These are phyloP conservation scores for Sebastes wilsoni DNA, from an alignment of 2,797 vertebrate species.

Conservation along the genomic window DNA sequence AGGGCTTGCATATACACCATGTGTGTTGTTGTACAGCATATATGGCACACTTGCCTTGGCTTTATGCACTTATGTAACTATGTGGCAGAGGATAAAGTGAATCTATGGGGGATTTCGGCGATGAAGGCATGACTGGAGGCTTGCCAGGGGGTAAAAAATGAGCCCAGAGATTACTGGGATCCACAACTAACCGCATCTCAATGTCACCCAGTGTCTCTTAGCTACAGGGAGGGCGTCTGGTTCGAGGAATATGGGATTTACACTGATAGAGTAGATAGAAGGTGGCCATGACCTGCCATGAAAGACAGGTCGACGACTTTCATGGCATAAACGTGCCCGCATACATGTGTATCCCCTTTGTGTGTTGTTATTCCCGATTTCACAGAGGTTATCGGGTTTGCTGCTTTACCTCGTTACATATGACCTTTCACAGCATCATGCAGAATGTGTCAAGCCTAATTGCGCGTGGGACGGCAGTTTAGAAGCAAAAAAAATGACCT, in stretches of 20 bases:
- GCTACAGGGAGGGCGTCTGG: conserved; percentile 14
- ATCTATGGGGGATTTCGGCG: conserved; percentile 42
- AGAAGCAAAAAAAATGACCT: conserved; percentile 35
- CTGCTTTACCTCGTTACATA: conserved; percentile 1
- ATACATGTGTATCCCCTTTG: not conserved
- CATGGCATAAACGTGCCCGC: not conserved
- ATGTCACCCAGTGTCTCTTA: conserved; percentile 38
- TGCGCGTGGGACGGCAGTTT: conserved; percentile 32
- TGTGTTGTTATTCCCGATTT: conserved; percentile 7
- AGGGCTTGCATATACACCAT: not conserved
- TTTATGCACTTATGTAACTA: conserved; percentile 38
- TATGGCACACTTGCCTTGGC: not conserved
- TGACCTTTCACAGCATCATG: conserved; percentile 37
- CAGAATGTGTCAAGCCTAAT: conserved; percentile 58
- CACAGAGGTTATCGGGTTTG: conserved; percentile 28
- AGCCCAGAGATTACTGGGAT: conserved; percentile 46
- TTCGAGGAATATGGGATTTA: conserved; percentile 53
- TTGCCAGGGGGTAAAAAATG: conserved; percentile 22
- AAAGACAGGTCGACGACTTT: conserved; percentile 1
- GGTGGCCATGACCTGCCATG: conserved; percentile 9
- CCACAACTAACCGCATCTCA: conserved; percentile 30
- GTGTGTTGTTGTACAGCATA: not conserved
- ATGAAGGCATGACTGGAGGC: conserved; percentile 33
- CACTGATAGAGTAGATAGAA: conserved; percentile 9
- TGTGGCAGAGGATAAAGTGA: conserved; percentile 37